These are phyloP conservation scores for Idaea straminata DNA, from an alignment of 2,888 invertebrate species.

Conservation along the genomic window DNA sequence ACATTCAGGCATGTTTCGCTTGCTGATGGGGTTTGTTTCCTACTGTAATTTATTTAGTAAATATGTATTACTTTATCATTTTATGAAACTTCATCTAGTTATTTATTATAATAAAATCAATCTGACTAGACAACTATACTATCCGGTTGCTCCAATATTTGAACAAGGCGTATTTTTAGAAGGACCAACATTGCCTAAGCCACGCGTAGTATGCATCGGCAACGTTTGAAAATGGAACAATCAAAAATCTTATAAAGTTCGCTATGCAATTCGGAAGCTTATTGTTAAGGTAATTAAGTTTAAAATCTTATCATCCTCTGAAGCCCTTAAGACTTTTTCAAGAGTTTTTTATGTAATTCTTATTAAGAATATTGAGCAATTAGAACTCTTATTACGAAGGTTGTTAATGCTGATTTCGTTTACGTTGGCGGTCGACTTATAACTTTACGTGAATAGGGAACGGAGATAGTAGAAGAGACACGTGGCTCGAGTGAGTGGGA, in stretches of 20 bases:
- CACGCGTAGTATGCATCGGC: slow-evolving; percentile 23
- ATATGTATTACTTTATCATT: neutral
- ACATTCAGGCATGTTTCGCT: slow-evolving; percentile 53
- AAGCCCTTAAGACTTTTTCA: slow-evolving; percentile 17
- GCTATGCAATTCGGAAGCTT: slow-evolving; percentile 24
- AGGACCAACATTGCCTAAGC: slow-evolving; percentile 36
- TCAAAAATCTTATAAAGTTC: slow-evolving; percentile 29
- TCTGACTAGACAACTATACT: neutral
- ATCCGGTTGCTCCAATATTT: slow-evolving; percentile 1
- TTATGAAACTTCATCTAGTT: slow-evolving; percentile 3
- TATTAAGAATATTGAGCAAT: slow-evolving; percentile 43
- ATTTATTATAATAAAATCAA: slow-evolving; percentile 5
- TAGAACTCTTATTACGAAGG: slow-evolving; percentile 46
- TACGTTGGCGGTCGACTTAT: slow-evolving; percentile 50
- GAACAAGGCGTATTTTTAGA: slow-evolving; percentile 16
- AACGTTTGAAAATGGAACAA: slow-evolving; percentile 51
- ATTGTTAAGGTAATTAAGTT: slow-evolving; percentile 32
- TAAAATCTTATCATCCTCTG: slow-evolving; percentile 31
- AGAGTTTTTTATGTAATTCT: slow-evolving; percentile 24
- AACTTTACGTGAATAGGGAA: slow-evolving; percentile 49
- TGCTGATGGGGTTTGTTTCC: slow-evolving; percentile 53
- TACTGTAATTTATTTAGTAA: slow-evolving; percentile 47
- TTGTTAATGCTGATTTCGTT: slow-evolving; percentile 61
- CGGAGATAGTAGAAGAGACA: slow-evolving; percentile 39
- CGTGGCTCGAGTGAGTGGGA: slow-evolving; percentile 57